Base-by-base conservation (phyloP, 2,797 vertebrate species). In the Craterocephalus amniculus region DNA sequence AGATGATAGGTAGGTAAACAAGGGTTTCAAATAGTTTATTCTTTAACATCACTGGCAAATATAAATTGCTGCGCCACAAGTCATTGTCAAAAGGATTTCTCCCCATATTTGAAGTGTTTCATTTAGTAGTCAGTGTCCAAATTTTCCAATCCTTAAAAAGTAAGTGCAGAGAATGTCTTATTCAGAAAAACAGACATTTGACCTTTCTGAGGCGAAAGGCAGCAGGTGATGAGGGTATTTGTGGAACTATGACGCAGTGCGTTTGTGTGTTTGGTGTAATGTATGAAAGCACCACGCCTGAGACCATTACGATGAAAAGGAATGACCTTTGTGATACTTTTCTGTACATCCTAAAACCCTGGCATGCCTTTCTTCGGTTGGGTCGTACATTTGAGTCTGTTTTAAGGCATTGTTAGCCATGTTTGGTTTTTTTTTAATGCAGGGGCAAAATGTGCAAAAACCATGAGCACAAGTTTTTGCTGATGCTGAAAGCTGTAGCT, bases 1-100 rank as follows among this genome's bases (percentile, higher is more conserved):
- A 68, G 11, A 14, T 56, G 59, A 34, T 82, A 71, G 75, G 75
- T 90, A 83, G 88, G 84, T 92, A 92, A 93, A 88, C 89, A 93
- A 91, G 87, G 90, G 75, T 89, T 91, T 90, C 82, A 89, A 91
- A 93, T 87, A 75, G 88, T 92, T 93, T 90, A 91, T 94, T 91
- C 87, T 91, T 91, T 87, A 86, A 89, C 83, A 88, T 91, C 87
- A 92, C 91, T 89, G 89, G 81, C 83, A 93, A 93, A 93, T 89
- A 93, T 85, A 93, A 95, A 94, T 81, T 88, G 87, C 86, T 83
- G 84, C 81, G 85, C 65, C 77, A 90, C 84, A 79, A 83, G 85
- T 93, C 69, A 63, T 76, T 76, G 85, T 78, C 82, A 87, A 87
- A 83, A 78, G 68, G 54, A 72, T 84, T 73, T 67, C 38, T 29